Percentiles rank a stretch among this genome's conserved stretches.
Evolutionary conservation across 2,797 vertebrate genomes (phyloP).

Genomic region (Halcyon smyrnensis): DNA sequence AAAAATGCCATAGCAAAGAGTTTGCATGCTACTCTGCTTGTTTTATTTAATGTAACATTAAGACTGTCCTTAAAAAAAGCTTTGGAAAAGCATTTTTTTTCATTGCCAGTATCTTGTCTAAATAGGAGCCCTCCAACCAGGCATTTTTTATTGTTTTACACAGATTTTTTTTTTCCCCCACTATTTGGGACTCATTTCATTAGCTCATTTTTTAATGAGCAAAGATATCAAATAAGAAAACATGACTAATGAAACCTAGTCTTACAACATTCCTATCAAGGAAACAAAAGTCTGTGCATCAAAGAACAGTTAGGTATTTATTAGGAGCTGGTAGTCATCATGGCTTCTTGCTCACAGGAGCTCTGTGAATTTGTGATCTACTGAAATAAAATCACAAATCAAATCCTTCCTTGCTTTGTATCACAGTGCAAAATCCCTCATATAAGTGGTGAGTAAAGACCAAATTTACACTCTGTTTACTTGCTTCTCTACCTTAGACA

Average conservation of each 20-base stretch:
- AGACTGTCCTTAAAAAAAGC: neutral
- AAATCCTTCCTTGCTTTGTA: neutral
- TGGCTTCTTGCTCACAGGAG: neutral
- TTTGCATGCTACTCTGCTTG: neutral
- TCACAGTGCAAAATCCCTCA: neutral
- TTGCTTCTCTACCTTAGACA: neutral
- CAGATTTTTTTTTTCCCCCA: neutral
- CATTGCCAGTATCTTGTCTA: neutral
- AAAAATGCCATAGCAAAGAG: neutral
- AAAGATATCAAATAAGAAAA: neutral
- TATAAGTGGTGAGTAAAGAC: neutral
- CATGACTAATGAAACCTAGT: neutral
- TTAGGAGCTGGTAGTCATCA: neutral
- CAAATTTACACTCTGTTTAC: neutral
- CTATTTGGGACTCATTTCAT: neutral
- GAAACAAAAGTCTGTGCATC: neutral
- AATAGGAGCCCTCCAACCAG: neutral
- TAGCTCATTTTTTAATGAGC: neutral
- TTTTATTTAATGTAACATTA: neutral
- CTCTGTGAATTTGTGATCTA: neutral
- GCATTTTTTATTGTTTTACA: neutral
- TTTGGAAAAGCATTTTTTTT: neutral
- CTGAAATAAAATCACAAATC: neutral
- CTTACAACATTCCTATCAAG: neutral
- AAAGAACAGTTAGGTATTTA: neutral